Percentiles rank a stretch among this genome's conserved stretches.
phyloP scores from a whole-genome alignment of 2,888 invertebrate genomes.

The Eristalis pertinax region DNA sequence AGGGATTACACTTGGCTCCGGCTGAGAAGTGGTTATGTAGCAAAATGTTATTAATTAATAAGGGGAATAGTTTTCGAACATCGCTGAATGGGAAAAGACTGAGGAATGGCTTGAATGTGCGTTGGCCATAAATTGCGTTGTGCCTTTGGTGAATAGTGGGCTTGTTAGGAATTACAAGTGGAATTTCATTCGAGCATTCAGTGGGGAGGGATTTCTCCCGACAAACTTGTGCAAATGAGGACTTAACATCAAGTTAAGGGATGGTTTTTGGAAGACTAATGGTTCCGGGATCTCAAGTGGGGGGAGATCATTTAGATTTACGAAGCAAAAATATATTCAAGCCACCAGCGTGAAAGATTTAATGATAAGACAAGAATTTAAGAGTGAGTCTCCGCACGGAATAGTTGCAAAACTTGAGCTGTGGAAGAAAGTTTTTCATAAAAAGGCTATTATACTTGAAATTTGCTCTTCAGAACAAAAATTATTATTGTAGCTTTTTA shows the following conservation, averaged over 20 bases:
- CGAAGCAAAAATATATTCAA: neutral
- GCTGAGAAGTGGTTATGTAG: conserved; percentile 13
- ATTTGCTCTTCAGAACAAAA: too few species aligned
- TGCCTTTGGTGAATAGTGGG: neutral
- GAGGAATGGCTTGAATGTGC: neutral
- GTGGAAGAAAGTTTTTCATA: too few species aligned
- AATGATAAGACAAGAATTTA: neutral
- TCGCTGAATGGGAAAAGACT: neutral
- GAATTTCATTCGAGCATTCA: neutral
- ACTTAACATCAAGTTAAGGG: neutral
- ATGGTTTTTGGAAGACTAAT: neutral
- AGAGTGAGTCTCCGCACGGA: neutral
- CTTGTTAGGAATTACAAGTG: neutral
- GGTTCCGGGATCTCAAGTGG: neutral
- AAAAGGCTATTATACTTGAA: too few species aligned
- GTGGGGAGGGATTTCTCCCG: neutral
- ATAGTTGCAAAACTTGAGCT: too few species aligned
- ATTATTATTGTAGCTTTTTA: too few species aligned
- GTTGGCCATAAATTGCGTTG: neutral
- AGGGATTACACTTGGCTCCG: conserved; percentile 14
- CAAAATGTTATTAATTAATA: conserved; percentile 59
- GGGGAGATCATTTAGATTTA: neutral
- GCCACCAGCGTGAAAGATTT: neutral
- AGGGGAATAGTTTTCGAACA: conserved; percentile 27
- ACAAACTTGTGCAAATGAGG: neutral